These are phyloP conservation scores for Genyomyrus donnyi DNA, from an alignment of 2,113 vertebrate species.

Conservation along the genomic window DNA sequence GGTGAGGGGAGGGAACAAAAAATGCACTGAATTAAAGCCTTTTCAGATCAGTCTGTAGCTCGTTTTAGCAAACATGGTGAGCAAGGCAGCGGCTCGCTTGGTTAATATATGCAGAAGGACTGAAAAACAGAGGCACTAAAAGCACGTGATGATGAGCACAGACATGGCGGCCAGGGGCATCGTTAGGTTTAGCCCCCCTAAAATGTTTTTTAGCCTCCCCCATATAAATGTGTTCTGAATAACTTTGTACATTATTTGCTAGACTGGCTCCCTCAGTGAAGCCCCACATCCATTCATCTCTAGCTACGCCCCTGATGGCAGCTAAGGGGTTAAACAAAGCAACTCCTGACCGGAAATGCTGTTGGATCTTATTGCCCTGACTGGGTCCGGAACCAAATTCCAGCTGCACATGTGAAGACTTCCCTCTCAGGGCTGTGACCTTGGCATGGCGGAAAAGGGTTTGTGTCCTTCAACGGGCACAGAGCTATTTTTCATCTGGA, in stretches of 20 bases:
- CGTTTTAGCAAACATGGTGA: background rate
- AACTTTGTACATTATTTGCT: too few species aligned
- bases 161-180: too few species aligned
- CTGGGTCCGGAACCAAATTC: background rate
- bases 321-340: background rate
- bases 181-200: too few species aligned
- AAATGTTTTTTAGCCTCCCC: too few species aligned
- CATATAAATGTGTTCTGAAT: too few species aligned
- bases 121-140: background rate
- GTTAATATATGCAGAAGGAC: background rate
- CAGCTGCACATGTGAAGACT: background rate
- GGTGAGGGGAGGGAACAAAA: too few species aligned
- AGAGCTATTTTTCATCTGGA: background rate
- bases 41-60: background rate
- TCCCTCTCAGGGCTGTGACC: background rate
- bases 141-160: background rate
- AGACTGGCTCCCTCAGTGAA: too few species aligned
- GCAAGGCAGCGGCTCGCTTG: background rate
- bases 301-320: background rate
- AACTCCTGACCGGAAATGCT: background rate
- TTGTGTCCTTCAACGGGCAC: background rate
- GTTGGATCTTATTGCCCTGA: background rate
- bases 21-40: background rate
- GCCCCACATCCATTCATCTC: too few species aligned
- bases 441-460: background rate